phyloP scores from a whole-genome alignment of 1,140 invertebrate genomes.

The Drosophila busckii region DNA sequence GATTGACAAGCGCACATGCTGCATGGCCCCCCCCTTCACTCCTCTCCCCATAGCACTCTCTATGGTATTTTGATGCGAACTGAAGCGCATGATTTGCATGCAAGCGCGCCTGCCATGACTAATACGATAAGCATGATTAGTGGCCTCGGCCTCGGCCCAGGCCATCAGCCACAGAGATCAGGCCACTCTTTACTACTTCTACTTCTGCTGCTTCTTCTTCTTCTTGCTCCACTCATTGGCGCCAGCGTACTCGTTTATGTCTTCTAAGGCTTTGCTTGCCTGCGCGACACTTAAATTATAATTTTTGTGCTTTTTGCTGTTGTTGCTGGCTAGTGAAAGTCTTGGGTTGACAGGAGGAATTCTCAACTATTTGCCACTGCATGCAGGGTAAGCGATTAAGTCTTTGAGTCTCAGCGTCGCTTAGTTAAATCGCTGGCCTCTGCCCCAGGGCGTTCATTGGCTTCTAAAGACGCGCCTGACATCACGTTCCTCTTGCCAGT shows the following conservation, averaged over 20 bases:
- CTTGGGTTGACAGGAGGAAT: conserved; percentile 22
- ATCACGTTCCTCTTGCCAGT: conserved; percentile 45
- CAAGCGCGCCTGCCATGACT: conserved; percentile 66
- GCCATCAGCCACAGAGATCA: not conserved
- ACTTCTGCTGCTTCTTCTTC: too few relatives aligned
- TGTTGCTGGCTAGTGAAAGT: conserved; percentile 48
- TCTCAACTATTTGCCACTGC: conserved; percentile 17
- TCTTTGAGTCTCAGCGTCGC: too few relatives aligned
- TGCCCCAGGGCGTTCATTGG: conserved; percentile 21
- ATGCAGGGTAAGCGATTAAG: too few relatives aligned
- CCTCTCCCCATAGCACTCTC: too few relatives aligned
- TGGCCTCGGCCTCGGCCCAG: conserved; percentile 31
- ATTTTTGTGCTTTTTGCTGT: conserved; percentile 48
- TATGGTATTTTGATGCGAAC: conserved; percentile 68
- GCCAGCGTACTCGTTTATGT: conserved; percentile 37
- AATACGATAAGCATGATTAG: conserved; percentile 77
- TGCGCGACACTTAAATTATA: conserved; percentile 66
- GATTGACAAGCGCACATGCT: conserved; percentile 68
- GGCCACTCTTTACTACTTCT: not conserved
- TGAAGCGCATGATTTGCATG: conserved; percentile 73
- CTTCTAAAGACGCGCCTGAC: conserved; percentile 57
- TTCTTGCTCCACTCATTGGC: conserved; percentile 52
- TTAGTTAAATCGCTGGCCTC: too few relatives aligned
- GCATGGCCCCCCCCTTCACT: too few relatives aligned
- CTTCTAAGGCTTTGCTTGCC: conserved; percentile 50